Evolutionary conservation across 1,140 invertebrate species (phyloP), one percentile per base, ranked within the genome.

Genomic region (Brachionus rotundiformis): DNA sequence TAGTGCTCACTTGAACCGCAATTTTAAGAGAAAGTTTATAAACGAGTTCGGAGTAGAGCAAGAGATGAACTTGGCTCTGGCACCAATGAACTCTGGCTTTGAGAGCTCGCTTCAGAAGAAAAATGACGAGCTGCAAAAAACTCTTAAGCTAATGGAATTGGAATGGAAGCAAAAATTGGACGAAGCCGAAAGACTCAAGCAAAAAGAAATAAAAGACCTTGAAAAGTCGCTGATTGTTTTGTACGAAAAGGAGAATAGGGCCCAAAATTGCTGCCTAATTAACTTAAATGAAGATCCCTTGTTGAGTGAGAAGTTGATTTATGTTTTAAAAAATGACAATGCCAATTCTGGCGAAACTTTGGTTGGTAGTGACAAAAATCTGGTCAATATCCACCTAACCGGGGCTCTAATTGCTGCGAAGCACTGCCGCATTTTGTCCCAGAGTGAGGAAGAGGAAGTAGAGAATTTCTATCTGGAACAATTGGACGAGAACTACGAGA

Each of bases 241-340:
- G 85, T 86, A 87, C 16, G 29, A 82, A 25, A 61, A 71, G 19
- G 59, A 59, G 10, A 73, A 27, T 16, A 82, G 59, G n/a, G 44
- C 54, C 7, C 76, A 47, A 27, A 68, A 68, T 82, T 76, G 63
- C 23, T 76, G 71, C 31, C 85, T 92, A 8, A 89, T 93, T 11
- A 92, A 92, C 87, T 88, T 92, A 19, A 89, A 91, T 54, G 91
- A 91, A 47, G 92, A 92, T 87, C 91, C 92, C 5, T 91, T 91
- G 85, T 85, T 92, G n/a, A 91, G 91, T 1, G 91, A 92, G 84
- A 91, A 90, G 4, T 87, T 93, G 76, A 88, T 92, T 82, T 93
- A 92, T 85, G 85, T 91, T 0, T 85, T 93, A 59, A 87, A 87
- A 47, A 84, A 54, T 19, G 47, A 54, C 7, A 19, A 16, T 5